Conservation (phyloP, 2,888 invertebrate genomes). For the Agrotis segetum region DNA sequence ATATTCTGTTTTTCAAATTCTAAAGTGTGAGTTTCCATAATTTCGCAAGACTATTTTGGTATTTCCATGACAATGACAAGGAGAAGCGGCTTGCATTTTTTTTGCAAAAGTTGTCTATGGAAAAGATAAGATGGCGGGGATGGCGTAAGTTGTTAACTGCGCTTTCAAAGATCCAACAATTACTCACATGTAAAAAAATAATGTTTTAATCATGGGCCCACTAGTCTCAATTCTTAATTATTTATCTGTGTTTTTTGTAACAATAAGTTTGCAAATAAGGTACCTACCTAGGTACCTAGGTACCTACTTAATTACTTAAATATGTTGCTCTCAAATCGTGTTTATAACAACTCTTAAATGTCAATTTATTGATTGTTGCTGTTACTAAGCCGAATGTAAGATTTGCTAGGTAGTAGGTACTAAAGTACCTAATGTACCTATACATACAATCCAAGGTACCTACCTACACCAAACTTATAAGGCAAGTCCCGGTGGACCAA, state of each 20-base stretch:
- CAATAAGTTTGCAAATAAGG: too few species aligned
- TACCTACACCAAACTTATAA: constrained; percentile 24
- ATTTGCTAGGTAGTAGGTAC: not conserved
- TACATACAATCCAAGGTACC: constrained; percentile 14
- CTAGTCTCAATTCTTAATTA: too few species aligned
- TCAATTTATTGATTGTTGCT: too few species aligned
- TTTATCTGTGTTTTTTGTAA: too few species aligned
- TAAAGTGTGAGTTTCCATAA: not conserved
- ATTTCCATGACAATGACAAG: not conserved
- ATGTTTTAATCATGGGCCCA: too few species aligned
- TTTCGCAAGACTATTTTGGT: not conserved
- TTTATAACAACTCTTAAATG: too few species aligned
- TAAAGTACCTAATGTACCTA: not conserved
- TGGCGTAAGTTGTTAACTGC: not conserved
- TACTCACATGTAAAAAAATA: too few species aligned
- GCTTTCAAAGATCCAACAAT: not conserved
- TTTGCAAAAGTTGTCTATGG: not conserved
- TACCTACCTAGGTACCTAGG: too few species aligned
- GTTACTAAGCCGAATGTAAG: too few species aligned
- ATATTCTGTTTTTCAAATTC: constrained; percentile 10
- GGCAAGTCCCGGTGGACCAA: constrained; percentile 56
- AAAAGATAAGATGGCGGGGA: not conserved
- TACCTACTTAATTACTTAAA: too few species aligned
- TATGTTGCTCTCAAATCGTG: too few species aligned
- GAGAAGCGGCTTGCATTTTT: too few species aligned